A percentile compares a stretch with the other conserved stretches of the same genome.
These are phyloP conservation scores for Heteropelma amictum DNA, from an alignment of 2,888 invertebrate genomes.

Conservation along the genomic window DNA sequence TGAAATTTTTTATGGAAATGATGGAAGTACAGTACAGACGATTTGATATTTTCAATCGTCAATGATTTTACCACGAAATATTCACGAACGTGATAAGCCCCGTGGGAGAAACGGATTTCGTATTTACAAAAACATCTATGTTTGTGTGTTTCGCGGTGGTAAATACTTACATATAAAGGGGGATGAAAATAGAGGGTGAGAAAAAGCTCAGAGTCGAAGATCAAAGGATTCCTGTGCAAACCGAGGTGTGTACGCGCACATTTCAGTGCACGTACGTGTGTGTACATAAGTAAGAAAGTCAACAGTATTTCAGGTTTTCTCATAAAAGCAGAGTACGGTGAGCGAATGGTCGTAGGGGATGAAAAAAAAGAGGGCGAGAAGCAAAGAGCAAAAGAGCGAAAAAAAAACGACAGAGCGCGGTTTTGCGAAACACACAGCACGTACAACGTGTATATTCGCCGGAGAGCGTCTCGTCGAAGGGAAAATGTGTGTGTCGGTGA, in stretches of 20 bases:
- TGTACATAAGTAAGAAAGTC: slow-evolving; percentile 23
- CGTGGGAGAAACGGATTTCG: no score
- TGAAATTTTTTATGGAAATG: no score
- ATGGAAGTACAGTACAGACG: no score
- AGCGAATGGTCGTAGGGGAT: no score
- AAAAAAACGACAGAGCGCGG: slow-evolving; percentile 34
- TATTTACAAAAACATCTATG: no score
- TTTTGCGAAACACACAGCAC: slow-evolving; percentile 50
- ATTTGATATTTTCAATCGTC: no score
- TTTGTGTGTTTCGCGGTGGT: slow-evolving; percentile 8
- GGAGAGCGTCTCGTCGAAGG: slow-evolving; percentile 40
- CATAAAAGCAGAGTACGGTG: slow-evolving; percentile 39
- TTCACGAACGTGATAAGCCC: no score
- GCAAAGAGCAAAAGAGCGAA: background rate
- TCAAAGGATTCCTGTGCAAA: slow-evolving; percentile 48
- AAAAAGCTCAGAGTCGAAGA: slow-evolving; percentile 46
- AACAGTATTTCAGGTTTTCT: slow-evolving; percentile 34
- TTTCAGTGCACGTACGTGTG: background rate
- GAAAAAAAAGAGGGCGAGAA: slow-evolving; percentile 4
- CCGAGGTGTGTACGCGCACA: slow-evolving; percentile 3
- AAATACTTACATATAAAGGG: slow-evolving; percentile 32
- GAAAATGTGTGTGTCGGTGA: slow-evolving; percentile 44
- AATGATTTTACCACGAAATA: no score
- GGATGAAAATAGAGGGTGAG: slow-evolving; percentile 1
- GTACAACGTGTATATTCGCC: background rate